phyloP scores from a whole-genome alignment of 2,888 invertebrate species.

The Ligdia adustata region DNA sequence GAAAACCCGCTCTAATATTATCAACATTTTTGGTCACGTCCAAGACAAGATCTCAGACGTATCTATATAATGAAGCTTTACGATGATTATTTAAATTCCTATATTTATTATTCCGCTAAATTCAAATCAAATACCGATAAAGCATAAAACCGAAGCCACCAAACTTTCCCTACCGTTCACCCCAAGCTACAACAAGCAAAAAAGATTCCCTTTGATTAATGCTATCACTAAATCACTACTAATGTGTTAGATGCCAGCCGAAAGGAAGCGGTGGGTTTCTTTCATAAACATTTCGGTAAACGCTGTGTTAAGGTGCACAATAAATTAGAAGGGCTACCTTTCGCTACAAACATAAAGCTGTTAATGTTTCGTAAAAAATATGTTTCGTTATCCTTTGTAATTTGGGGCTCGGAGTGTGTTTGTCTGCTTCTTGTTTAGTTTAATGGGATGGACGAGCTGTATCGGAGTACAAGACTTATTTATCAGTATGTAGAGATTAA shows the following conservation, averaged over 20 bases:
- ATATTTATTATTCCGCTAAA: too few relatives aligned
- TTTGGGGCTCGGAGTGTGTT: constrained; percentile 6
- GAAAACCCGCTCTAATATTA: too few relatives aligned
- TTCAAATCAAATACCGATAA: neutral
- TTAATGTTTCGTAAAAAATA: constrained; percentile 36
- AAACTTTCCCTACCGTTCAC: constrained; percentile 8
- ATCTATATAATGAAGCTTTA: too few relatives aligned
- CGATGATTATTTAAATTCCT: too few relatives aligned
- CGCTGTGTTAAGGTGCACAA: constrained; percentile 38
- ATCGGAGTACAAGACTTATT: too few relatives aligned
- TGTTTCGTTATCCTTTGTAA: constrained; percentile 30
- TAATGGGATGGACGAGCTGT: constrained; percentile 8
- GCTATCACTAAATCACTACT: constrained; percentile 62
- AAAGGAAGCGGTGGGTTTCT: constrained; percentile 45
- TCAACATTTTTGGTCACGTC: too few relatives aligned
- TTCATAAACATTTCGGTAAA: constrained; percentile 45
- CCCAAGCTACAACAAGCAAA: constrained; percentile 8
- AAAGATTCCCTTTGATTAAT: constrained; percentile 60
- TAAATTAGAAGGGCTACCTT: constrained; percentile 35
- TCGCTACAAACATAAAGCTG: constrained; percentile 29
- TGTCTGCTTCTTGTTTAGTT: constrained; percentile 10
- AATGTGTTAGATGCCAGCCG: constrained; percentile 48
- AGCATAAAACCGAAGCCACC: neutral
- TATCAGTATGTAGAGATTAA: too few relatives aligned
- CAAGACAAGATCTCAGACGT: too few relatives aligned